These are phyloP conservation scores for Bruchidius siliquastri DNA, from an alignment of 2,888 invertebrate species.

Conservation along the genomic window DNA sequence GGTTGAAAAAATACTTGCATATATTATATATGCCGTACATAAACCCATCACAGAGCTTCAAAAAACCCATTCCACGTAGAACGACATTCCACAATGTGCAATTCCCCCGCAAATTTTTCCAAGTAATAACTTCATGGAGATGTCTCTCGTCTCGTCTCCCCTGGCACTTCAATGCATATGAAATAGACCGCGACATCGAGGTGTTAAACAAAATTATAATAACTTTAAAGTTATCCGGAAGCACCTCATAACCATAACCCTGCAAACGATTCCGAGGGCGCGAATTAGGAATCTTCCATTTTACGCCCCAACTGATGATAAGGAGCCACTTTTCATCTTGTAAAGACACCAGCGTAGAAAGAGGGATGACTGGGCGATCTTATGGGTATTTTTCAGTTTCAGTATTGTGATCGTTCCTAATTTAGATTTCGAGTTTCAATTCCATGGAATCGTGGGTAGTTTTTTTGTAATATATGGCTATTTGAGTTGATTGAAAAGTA, in stretches of 20 bases:
- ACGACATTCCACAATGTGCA: neutral
- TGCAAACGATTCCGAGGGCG: constrained; percentile 27
- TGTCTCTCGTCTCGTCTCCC: neutral
- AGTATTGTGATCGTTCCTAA: no score
- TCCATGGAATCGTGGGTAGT: no score
- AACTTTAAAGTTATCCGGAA: constrained; percentile 4
- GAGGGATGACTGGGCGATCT: neutral
- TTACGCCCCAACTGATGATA: constrained; percentile 18
- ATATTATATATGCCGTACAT: neutral
- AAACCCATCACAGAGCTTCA: neutral
- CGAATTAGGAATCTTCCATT: constrained; percentile 21
- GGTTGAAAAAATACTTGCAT: no score
- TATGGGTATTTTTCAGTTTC: no score
- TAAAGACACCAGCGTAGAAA: constrained; percentile 14
- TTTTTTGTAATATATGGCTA: no score
- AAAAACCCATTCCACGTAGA: neutral
- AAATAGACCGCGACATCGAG: neutral
- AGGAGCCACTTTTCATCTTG: constrained; percentile 28
- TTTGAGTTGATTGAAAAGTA: no score
- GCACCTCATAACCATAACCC: constrained; percentile 26
- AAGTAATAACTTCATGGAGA: neutral
- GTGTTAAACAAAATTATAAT: constrained; percentile 3
- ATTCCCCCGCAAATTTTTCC: neutral
- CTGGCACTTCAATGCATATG: neutral
- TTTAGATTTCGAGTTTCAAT: no score